phyloP scores from a whole-genome alignment of 1,140 invertebrate genomes.

The Cheumatopsyche charites region DNA sequence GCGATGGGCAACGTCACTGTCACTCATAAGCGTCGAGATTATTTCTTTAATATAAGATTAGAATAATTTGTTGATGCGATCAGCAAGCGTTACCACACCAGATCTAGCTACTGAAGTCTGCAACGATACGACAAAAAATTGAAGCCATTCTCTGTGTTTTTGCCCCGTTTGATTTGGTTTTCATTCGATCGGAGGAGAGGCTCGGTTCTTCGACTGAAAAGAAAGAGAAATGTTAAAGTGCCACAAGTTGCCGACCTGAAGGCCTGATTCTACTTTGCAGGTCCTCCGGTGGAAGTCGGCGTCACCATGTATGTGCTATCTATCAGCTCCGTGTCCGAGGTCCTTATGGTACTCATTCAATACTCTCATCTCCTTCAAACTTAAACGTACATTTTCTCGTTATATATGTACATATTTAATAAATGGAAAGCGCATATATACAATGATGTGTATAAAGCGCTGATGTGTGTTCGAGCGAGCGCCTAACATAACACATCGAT shows the following conservation, averaged over 20 bases:
- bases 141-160: too few relatives aligned
- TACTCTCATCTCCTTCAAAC: conserved; percentile 46
- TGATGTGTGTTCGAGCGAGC: conserved; percentile 13
- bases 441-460: neutral
- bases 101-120: too few relatives aligned
- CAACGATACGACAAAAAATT: too few relatives aligned
- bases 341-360: conserved; percentile 86
- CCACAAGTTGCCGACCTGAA: conserved; percentile 26
- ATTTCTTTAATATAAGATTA: too few relatives aligned
- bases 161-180: conserved; percentile 47
- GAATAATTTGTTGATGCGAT: too few relatives aligned
- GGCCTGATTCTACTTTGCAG: conserved; percentile 72
- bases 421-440: neutral
- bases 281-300: conserved; percentile 93
- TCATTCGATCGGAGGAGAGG: conserved; percentile 42
- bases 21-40: conserved; percentile 5
- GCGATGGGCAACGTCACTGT: conserved; percentile 48
- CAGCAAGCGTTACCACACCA: too few relatives aligned
- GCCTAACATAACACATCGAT: conserved; percentile 10
- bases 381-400: conserved; percentile 26
- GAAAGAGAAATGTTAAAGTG: neutral
- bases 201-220: neutral
- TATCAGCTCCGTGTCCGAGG: conserved; percentile 98
- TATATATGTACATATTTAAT: conserved; percentile 20
- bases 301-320: conserved; percentile 98